Evolutionary conservation across 2,888 invertebrate genomes (phyloP), one percentile per base, ranked within the genome.

Genomic region (Noctua janthina): DNA sequence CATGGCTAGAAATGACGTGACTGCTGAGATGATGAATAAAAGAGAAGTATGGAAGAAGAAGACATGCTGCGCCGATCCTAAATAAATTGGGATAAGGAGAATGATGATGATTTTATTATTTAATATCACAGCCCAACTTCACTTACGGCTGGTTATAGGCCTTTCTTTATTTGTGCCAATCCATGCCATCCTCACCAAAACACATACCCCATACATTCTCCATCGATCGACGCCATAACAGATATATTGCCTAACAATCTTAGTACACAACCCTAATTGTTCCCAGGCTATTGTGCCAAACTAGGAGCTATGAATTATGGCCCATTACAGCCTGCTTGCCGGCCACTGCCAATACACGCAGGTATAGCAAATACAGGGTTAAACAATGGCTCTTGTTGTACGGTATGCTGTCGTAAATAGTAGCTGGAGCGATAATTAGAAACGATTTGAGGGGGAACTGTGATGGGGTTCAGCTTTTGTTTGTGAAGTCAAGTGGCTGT

Each of bases 261-360:
- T 82, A 82, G 79, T 82, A 85, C 81, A 85, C 70, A 71, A 13
- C 78, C 79, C 83, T 85, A 85, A 85, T 85, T 85, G 85, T 85
- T 85, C 85, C n/a, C 76, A 64, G 39, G 74, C 85, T 46, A 85
- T 85, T 85, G 85, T 85, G 85, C 85, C 85, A 85, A 85, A 79
- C 82, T 85, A 74, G 51, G 15, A 59, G 6, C 71, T 79, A 85
- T 85, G 83, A 85, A 83, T 85, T 85, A 85, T 85, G 2, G 74
- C 72, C 85, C 85, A 85, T 85, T 85, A 85, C 74, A 69, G 79
- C 20, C 84, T 83, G 85, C 79, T 83, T 83, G 82, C 79, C 39
- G 76, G 67, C 46, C 83, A 73, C 64, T 83, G 85, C 85, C 85
- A 82, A 85, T 85, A 76, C 69, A 49, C 56, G 8, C 85, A 85